A percentile compares a stretch with the other conserved stretches of the same genome.
These are phyloP conservation scores for Chrysolina oricalcia DNA, from an alignment of 2,888 invertebrate genomes.

Conservation along the genomic window DNA sequence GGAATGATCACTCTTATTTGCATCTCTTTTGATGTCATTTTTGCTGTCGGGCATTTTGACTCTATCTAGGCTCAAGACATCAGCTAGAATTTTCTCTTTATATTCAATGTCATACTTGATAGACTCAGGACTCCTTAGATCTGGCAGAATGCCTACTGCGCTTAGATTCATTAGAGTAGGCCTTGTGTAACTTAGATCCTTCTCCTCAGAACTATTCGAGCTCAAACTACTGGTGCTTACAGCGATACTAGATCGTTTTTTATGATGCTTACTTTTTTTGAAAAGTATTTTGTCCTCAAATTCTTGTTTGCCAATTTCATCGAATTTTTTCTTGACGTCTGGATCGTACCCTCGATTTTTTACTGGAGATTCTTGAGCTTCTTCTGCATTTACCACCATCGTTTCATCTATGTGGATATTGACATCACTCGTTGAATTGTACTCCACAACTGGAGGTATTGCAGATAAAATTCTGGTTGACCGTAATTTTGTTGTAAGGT, in stretches of 20 bases:
- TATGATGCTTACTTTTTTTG: slow-evolving; percentile 75
- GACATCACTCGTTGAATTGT: slow-evolving; percentile 54
- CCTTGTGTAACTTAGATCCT: slow-evolving; percentile 60
- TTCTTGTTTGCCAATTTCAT: slow-evolving; percentile 82
- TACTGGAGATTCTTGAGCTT: slow-evolving; percentile 83
- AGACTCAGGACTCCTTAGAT: slow-evolving; percentile 77
- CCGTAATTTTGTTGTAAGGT: slow-evolving; percentile 67
- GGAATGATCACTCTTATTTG: slow-evolving; percentile 7
- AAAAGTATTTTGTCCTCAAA: slow-evolving; percentile 82
- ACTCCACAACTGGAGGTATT: slow-evolving; percentile 63
- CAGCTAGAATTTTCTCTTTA: slow-evolving; percentile 83
- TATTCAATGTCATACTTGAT: slow-evolving; percentile 82
- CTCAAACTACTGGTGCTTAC: slow-evolving; percentile 61
- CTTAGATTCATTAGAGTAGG: slow-evolving; percentile 73
- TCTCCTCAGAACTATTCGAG: slow-evolving; percentile 67
- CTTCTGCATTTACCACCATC: slow-evolving; percentile 78
- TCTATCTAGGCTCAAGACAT: slow-evolving; percentile 78
- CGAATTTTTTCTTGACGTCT: slow-evolving; percentile 72
- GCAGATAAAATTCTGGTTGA: slow-evolving; percentile 65
- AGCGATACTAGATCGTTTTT: slow-evolving; percentile 66
- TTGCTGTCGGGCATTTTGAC: slow-evolving; percentile 54
- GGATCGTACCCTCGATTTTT: slow-evolving; percentile 69
- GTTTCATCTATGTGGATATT: slow-evolving; percentile 71
- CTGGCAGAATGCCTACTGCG: slow-evolving; percentile 72
- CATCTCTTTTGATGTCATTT: slow-evolving; percentile 28